These are phyloP conservation scores for Lasius platythorax DNA, from an alignment of 2,888 invertebrate species.

Conservation along the genomic window DNA sequence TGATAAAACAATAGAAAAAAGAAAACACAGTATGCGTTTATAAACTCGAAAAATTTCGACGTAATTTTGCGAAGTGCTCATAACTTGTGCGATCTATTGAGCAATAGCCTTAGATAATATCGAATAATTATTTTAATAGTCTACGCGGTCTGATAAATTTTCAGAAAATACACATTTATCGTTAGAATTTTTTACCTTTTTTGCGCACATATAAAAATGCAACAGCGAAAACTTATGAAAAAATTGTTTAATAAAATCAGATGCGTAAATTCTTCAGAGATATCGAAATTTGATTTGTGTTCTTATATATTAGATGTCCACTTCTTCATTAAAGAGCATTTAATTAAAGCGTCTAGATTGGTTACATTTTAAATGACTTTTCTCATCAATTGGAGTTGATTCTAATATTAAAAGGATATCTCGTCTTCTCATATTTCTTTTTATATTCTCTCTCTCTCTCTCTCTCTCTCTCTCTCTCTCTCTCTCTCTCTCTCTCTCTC, in stretches of 20 bases:
- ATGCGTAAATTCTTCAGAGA: neutral
- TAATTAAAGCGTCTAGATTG: neutral
- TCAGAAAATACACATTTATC: neutral
- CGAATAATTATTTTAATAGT: neutral
- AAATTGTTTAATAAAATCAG: neutral
- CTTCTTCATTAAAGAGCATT: neutral
- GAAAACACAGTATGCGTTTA: too few species aligned
- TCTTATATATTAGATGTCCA: neutral
- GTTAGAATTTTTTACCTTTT: neutral
- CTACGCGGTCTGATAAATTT: neutral
- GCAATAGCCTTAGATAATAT: neutral
- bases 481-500: too few species aligned
- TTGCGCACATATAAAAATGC: neutral
- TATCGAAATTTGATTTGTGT: neutral
- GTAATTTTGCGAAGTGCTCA: neutral
- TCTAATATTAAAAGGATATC: constrained; percentile 11
- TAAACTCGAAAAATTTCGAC: neutral
- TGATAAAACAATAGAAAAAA: too few species aligned
- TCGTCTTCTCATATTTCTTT: neutral
- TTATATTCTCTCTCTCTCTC: neutral
- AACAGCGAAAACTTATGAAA: neutral
- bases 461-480: too few species aligned
- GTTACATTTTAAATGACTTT: neutral
- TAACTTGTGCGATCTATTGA: neutral
- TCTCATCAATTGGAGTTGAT: neutral